phyloP scores from a whole-genome alignment of 2,888 invertebrate species.

The Bombylius major region DNA sequence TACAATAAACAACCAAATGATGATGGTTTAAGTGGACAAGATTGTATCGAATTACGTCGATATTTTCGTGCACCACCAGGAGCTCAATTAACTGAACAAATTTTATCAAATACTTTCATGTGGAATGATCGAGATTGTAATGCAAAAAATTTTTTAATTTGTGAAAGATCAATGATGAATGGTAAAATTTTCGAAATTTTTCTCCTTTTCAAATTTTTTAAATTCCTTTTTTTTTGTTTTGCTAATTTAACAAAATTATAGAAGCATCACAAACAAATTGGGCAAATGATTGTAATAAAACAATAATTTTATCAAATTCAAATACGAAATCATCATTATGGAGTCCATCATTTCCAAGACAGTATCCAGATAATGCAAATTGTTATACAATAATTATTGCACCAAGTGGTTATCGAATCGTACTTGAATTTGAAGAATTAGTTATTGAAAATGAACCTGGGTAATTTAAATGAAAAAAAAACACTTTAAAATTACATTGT shows the following conservation, averaged over 20 bases:
- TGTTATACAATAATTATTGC: slow-evolving; percentile 60
- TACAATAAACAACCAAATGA: slow-evolving; percentile 65
- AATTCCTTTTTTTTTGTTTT: too few species aligned
- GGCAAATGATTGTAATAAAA: slow-evolving; percentile 52
- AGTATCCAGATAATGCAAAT: slow-evolving; percentile 62
- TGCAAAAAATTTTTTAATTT: slow-evolving; percentile 61
- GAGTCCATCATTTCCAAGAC: slow-evolving; percentile 68
- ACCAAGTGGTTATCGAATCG: slow-evolving; percentile 54
- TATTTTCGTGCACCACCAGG: slow-evolving; percentile 46
- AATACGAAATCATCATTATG: slow-evolving; percentile 55
- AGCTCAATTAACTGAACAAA: slow-evolving; percentile 29
- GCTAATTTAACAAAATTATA: slow-evolving; percentile 19
- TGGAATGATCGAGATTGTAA: slow-evolving; percentile 73
- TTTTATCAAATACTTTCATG: slow-evolving; percentile 49
- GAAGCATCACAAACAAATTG: slow-evolving; percentile 38
- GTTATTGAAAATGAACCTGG: slow-evolving; percentile 64
- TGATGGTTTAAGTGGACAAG: slow-evolving; percentile 66
- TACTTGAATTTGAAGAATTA: slow-evolving; percentile 62
- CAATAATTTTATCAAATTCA: slow-evolving; percentile 49
- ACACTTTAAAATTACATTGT: slow-evolving; percentile 3
- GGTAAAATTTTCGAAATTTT: slow-evolving; percentile 37
- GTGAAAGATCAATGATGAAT: slow-evolving; percentile 54
- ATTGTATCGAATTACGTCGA: slow-evolving; percentile 65
- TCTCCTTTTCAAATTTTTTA: neutral
- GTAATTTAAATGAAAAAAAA: slow-evolving; percentile 35